Conservation (phyloP, 2,113 vertebrate genomes). For the Pseudorasbora parva region DNA sequence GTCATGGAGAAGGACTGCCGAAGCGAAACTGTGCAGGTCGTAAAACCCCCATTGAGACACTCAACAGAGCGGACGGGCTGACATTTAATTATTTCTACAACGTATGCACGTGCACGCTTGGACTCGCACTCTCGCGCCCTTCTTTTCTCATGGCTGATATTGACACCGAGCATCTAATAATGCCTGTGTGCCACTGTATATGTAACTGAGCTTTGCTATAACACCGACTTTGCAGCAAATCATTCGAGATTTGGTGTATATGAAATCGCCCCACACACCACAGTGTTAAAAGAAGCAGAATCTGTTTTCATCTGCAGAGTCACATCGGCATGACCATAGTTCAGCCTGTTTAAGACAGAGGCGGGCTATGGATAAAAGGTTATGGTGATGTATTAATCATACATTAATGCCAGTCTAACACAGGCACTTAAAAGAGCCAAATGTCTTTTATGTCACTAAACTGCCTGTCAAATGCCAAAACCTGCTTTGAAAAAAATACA, state of each 20-base stretch:
- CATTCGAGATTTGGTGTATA: constrained; percentile 36
- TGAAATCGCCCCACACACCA: neutral
- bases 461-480: neutral
- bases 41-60: constrained; percentile 66
- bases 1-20: constrained; percentile 58
- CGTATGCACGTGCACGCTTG: constrained; percentile 51
- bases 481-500: neutral
- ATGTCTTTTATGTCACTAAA: neutral
- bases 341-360: neutral
- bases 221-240: constrained; percentile 31
- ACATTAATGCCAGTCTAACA: neutral
- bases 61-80: constrained; percentile 57
- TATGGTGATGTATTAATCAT: neutral
- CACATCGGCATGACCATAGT: neutral
- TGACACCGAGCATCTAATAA: constrained; percentile 6
- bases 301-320: constrained; percentile 5
- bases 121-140: neutral
- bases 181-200: constrained; percentile 27
- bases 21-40: constrained; percentile 56
- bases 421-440: neutral
- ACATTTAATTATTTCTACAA: constrained; percentile 73
- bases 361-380: neutral
- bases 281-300: constrained; percentile 16
- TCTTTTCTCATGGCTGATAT: constrained; percentile 8
- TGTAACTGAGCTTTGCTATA: neutral